phyloP scores from a whole-genome alignment of 2,797 vertebrate genomes.

The Oreonectes daqikongensis region DNA sequence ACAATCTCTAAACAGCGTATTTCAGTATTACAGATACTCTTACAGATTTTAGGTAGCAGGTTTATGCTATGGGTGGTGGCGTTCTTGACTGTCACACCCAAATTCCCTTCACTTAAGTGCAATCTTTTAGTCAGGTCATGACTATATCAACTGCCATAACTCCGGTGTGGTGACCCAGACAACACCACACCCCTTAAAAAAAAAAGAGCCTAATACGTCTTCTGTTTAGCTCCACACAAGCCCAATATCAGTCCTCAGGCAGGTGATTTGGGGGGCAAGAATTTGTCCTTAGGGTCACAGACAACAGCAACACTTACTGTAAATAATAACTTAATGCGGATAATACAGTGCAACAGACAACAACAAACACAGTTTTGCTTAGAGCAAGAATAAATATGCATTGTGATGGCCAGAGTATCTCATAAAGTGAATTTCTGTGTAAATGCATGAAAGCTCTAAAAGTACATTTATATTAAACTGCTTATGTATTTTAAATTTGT shows the following conservation, averaged over 20 bases:
- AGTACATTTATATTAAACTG: neutral
- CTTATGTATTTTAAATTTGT: neutral
- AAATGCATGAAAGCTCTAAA: neutral
- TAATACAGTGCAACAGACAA: neutral
- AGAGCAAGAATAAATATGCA: neutral
- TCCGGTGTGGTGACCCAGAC: slow-evolving; percentile 17
- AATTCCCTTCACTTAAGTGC: slow-evolving; percentile 13
- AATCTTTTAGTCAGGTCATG: slow-evolving; percentile 16
- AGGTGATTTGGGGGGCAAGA: neutral
- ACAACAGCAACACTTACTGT: no score
- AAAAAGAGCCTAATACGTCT: neutral
- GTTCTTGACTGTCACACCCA: slow-evolving; percentile 12
- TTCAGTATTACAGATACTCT: neutral
- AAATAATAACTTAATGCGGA: no score
- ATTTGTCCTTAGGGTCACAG: no score
- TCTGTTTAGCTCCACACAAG: neutral
- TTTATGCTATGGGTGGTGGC: slow-evolving; percentile 5
- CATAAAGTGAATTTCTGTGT: neutral
- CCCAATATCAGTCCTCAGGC: neutral
- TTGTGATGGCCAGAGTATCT: neutral
- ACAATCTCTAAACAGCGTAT: neutral
- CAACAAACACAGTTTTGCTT: neutral
- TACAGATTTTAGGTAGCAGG: neutral
- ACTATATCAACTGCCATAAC: slow-evolving; percentile 15
- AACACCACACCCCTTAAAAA: slow-evolving; percentile 16